These are phyloP conservation scores for Rhabdomys pumilio DNA, from an alignment of 2,797 vertebrate species.

Conservation along the genomic window DNA sequence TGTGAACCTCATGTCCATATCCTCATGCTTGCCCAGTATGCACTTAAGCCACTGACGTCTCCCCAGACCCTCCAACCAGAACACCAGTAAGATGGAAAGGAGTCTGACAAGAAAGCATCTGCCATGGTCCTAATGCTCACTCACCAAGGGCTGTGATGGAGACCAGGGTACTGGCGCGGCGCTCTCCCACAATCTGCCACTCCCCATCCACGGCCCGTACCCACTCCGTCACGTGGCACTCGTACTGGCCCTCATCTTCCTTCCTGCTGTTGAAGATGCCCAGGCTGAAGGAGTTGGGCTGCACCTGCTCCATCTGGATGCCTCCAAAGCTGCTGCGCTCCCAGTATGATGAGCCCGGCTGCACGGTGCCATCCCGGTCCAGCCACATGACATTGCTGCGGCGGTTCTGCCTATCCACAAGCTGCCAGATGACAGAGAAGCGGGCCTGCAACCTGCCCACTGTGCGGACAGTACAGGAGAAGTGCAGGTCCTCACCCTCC, in stretches of 20 bases:
- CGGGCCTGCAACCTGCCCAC: conserved; percentile 89
- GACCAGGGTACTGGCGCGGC: conserved; percentile 90
- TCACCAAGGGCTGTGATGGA: conserved; percentile 96
- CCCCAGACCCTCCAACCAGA: background rate
- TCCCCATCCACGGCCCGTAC: conserved; percentile 90
- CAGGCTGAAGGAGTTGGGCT: conserved; percentile 89
- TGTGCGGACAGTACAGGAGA: conserved; percentile 93
- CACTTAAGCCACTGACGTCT: background rate
- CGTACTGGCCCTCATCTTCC: conserved; percentile 90
- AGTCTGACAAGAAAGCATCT: rapidly evolving
- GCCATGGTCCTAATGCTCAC: conserved; percentile 37
- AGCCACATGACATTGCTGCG: conserved; percentile 93
- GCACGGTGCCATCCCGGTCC: conserved; percentile 91
- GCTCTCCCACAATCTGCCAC: conserved; percentile 96
- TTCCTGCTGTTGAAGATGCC: conserved; percentile 91
- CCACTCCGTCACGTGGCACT: conserved; percentile 91
- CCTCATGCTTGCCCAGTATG: background rate
- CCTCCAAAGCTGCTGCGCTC: conserved; percentile 90
- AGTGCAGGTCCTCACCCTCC: conserved; percentile 94
- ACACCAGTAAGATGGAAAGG: background rate
- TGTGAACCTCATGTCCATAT: background rate
- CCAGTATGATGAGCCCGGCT: conserved; percentile 87
- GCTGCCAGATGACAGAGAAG: conserved; percentile 95
- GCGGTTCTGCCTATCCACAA: conserved; percentile 91
- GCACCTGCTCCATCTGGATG: conserved; percentile 91